Conservation (phyloP, 2,888 invertebrate species). For the Morinoia aosen region DNA sequence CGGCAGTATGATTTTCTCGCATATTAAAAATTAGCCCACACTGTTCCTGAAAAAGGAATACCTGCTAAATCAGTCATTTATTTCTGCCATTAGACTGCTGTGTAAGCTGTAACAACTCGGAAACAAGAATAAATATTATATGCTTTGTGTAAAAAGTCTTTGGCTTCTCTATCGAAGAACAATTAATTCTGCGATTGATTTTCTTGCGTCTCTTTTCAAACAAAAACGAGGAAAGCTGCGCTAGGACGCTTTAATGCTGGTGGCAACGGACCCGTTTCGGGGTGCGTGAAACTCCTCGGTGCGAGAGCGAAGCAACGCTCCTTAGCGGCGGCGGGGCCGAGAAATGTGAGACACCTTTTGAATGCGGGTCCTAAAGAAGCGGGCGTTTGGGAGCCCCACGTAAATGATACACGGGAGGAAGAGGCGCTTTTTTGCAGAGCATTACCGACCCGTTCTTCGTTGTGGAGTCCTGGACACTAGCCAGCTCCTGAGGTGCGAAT, state of each 20-base stretch:
- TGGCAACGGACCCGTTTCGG: neutral
- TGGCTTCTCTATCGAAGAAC: neutral
- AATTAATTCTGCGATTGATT: neutral
- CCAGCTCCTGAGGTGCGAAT: conserved; percentile 33
- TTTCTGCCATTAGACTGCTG: too few species aligned
- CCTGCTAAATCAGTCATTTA: too few species aligned
- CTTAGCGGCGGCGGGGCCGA: neutral
- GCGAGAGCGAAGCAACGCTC: neutral
- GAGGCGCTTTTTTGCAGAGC: neutral
- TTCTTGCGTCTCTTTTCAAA: neutral
- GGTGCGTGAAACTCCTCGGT: neutral
- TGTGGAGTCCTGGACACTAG: neutral
- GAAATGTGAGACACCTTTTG: conserved; percentile 50
- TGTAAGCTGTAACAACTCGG: too few species aligned
- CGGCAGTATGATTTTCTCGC: too few species aligned
- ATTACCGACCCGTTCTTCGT: conserved; percentile 36
- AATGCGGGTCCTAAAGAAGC: conserved; percentile 30
- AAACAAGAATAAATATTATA: neutral
- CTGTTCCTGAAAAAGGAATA: too few species aligned
- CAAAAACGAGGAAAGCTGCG: neutral
- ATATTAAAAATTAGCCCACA: too few species aligned
- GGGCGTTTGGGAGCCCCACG: neutral
- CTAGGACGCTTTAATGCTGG: neutral
- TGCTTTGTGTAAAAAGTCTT: neutral
- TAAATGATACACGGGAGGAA: conserved; percentile 30